Conservation (phyloP, 2,888 invertebrate genomes). For the Camponotus fellah region DNA sequence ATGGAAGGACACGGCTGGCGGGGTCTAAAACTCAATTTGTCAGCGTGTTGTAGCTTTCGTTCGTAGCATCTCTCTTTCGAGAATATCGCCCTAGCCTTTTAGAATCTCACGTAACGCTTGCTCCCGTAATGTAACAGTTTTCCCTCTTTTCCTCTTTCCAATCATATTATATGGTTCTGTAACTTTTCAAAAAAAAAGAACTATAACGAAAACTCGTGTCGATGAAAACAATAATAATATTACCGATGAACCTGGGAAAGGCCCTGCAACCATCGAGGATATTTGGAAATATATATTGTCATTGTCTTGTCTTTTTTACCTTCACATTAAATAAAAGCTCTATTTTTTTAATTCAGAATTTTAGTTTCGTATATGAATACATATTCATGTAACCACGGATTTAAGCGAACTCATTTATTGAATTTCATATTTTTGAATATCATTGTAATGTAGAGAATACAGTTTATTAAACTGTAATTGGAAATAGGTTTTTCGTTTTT, state of each 20-base stretch:
- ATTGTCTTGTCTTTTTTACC: neutral
- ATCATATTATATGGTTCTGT: slow-evolving; percentile 28
- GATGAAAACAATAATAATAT: neutral
- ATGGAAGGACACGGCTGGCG: slow-evolving; percentile 26
- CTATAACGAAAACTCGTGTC: neutral
- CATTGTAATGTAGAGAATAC: neutral
- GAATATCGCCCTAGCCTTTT: slow-evolving; percentile 28
- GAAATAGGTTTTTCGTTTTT: neutral
- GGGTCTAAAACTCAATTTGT: slow-evolving; percentile 68
- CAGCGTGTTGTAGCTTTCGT: slow-evolving; percentile 54
- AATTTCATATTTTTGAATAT: neutral
- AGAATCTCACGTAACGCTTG: slow-evolving; percentile 29
- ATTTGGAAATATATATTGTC: neutral
- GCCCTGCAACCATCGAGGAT: neutral
- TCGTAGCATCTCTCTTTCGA: slow-evolving; percentile 40
- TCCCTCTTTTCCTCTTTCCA: neutral
- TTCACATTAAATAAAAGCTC: neutral
- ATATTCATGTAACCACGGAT: neutral
- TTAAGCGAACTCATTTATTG: neutral
- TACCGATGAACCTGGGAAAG: neutral
- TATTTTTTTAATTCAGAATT: no score
- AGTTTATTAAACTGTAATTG: neutral
- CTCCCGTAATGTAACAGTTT: slow-evolving; percentile 4
- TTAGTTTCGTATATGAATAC: neutral
- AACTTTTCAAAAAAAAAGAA: slow-evolving; percentile 35